Percentiles rank a stretch among this genome's conserved stretches.
Conservation (phyloP, 2,797 vertebrate species). For the Acrossocheilus wenchowensis region DNA sequence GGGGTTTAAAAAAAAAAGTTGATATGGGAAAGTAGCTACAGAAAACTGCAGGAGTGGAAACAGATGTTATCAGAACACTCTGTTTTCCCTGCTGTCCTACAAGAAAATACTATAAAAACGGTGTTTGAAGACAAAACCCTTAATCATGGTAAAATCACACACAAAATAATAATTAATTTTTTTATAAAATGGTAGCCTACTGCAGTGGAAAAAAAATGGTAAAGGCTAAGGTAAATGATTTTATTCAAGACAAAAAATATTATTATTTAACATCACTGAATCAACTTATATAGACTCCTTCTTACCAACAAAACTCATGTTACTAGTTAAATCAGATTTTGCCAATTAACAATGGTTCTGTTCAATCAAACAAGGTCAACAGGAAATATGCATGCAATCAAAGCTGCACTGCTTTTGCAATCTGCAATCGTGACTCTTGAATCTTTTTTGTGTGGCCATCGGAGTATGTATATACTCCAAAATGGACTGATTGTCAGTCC, state of each 20-base stretch:
- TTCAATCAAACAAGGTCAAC: neutral
- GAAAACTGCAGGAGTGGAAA: neutral
- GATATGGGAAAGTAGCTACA: neutral
- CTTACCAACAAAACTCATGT: neutral
- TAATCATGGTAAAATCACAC: neutral
- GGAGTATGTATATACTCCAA: neutral
- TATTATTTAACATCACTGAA: neutral
- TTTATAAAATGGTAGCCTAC: neutral
- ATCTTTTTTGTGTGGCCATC: neutral
- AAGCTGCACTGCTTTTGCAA: neutral
- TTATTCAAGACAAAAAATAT: neutral
- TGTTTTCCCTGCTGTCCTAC: neutral
- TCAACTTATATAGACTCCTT: neutral
- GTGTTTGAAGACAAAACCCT: neutral
- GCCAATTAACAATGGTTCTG: neutral
- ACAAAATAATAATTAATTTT: neutral
- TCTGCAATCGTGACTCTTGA: neutral
- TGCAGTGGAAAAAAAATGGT: neutral
- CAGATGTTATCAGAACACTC: conserved; percentile 11
- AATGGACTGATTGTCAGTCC: neutral
- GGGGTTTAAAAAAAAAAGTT: neutral
- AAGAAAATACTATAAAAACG: neutral
- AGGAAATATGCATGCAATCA: neutral
- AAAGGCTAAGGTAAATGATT: neutral
- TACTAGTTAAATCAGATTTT: neutral